These are phyloP conservation scores for Neoniphon sammara DNA, from an alignment of 2,797 vertebrate genomes.

Conservation along the genomic window DNA sequence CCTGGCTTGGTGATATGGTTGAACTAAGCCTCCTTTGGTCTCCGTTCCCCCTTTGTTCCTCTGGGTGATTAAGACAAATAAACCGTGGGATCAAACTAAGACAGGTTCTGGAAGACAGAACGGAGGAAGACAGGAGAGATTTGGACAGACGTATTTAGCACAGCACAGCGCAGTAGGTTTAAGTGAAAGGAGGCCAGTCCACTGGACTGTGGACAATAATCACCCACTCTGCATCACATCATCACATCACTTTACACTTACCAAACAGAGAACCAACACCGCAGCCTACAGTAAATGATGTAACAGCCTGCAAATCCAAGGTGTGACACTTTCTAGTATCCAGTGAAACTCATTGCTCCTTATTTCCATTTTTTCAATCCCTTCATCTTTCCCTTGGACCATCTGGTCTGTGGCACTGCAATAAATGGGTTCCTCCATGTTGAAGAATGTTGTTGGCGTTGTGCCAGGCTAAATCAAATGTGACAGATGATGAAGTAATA, in stretches of 20 bases:
- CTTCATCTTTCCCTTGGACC: constrained; percentile 38
- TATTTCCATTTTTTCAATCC: constrained; percentile 43
- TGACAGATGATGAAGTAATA: constrained; percentile 55
- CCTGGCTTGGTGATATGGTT: constrained; percentile 60
- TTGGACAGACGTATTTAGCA: constrained; percentile 36
- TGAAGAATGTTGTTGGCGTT: constrained; percentile 39
- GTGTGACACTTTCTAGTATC: constrained; percentile 28
- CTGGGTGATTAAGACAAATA: constrained; percentile 74
- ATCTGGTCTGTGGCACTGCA: constrained; percentile 14
- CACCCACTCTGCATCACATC: constrained; percentile 29
- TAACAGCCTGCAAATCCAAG: constrained; percentile 24
- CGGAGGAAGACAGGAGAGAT: constrained; percentile 36
- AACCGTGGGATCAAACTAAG: constrained; percentile 59
- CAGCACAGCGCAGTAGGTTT: constrained; percentile 33
- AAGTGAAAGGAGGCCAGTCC: constrained; percentile 36
- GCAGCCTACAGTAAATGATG: constrained; percentile 45
- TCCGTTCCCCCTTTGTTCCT: constrained; percentile 57
- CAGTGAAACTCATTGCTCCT: constrained; percentile 21
- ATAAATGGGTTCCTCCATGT: constrained; percentile 10
- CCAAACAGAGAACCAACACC: constrained; percentile 33
- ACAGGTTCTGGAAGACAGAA: constrained; percentile 56
- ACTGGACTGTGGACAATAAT: constrained; percentile 61
- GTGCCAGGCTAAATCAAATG: constrained; percentile 52
- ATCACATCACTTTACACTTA: constrained; percentile 53
- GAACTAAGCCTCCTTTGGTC: constrained; percentile 54